Evolutionary conservation across 2,888 invertebrate genomes (phyloP).

Genomic region (Diaprepes abbreviatus): DNA sequence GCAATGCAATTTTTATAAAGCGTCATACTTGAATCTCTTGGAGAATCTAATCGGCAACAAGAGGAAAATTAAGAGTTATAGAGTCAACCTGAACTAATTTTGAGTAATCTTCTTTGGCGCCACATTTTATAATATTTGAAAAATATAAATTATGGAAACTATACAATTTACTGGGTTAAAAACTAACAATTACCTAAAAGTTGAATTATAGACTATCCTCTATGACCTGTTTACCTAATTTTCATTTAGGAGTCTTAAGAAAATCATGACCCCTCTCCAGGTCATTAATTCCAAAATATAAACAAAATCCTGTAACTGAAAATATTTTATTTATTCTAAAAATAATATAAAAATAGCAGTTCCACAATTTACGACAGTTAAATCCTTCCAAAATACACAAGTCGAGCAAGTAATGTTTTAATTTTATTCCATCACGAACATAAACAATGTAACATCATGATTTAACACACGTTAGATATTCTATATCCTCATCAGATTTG

Average conservation of each 20-base stretch:
- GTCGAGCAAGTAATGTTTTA: conserved; percentile 6
- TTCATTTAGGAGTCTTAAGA: background rate
- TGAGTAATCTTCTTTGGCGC: no score
- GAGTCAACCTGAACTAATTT: no score
- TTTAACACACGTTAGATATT: background rate
- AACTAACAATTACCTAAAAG: no score
- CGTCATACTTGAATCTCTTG: no score
- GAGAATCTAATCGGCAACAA: no score
- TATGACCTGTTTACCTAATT: no score
- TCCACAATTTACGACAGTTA: background rate
- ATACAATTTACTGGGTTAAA: no score
- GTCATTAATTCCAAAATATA: background rate
- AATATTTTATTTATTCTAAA: background rate
- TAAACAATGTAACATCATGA: conserved; percentile 6
- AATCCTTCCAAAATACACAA: conserved; percentile 22
- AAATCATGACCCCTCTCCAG: background rate
- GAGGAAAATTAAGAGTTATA: no score
- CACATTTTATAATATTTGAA: no score
- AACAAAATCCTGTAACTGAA: background rate
- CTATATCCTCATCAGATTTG: conserved; percentile 5
- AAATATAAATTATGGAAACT: no score
- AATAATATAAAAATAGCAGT: background rate
- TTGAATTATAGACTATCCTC: no score
- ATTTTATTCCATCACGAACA: conserved; percentile 11
- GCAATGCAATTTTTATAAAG: no score